phyloP scores from a whole-genome alignment of 1,140 invertebrate species.

The Dolichoris vasculosae region DNA sequence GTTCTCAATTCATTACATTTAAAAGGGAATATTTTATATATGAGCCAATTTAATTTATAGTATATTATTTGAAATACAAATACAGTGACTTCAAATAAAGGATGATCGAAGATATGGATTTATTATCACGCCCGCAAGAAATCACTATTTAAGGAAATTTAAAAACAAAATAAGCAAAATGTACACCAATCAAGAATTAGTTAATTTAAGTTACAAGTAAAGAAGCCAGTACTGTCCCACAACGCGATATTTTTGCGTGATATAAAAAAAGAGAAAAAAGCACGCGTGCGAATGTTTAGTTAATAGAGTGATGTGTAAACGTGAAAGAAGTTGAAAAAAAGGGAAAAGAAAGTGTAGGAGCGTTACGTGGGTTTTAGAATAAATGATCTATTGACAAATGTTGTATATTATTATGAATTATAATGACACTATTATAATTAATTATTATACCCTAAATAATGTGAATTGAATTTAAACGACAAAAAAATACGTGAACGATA shows the following conservation, averaged over 20 bases:
- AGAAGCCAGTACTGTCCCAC: conserved; percentile 67
- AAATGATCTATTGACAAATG: conserved; percentile 75
- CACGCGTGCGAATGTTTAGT: conserved; percentile 17
- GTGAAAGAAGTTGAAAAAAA: conserved; percentile 37
- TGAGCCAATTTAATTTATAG: conserved; percentile 57
- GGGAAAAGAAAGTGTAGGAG: conserved; percentile 60
- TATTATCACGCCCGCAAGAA: conserved; percentile 35
- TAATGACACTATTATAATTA: conserved; percentile 75
- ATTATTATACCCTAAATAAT: conserved; percentile 74
- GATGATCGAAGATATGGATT: conserved; percentile 42
- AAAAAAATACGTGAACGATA: conserved; percentile 67
- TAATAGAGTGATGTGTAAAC: conserved; percentile 30
- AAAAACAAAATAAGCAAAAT: conserved; percentile 42
- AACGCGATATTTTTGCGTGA: conserved; percentile 61
- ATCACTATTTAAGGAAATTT: conserved; percentile 30
- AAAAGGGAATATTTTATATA: conserved; percentile 55
- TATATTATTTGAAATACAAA: conserved; percentile 42
- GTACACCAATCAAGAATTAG: conserved; percentile 64
- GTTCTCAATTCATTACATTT: conserved; percentile 51
- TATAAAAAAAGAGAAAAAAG: conserved; percentile 38
- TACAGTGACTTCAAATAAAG: conserved; percentile 18
- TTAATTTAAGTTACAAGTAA: conserved; percentile 63
- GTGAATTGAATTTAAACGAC: conserved; percentile 73
- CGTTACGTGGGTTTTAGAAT: conserved; percentile 71
- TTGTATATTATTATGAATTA: conserved; percentile 76